phyloP scores from a whole-genome alignment of 2,113 vertebrate genomes.

The Accipiter virgatus region DNA sequence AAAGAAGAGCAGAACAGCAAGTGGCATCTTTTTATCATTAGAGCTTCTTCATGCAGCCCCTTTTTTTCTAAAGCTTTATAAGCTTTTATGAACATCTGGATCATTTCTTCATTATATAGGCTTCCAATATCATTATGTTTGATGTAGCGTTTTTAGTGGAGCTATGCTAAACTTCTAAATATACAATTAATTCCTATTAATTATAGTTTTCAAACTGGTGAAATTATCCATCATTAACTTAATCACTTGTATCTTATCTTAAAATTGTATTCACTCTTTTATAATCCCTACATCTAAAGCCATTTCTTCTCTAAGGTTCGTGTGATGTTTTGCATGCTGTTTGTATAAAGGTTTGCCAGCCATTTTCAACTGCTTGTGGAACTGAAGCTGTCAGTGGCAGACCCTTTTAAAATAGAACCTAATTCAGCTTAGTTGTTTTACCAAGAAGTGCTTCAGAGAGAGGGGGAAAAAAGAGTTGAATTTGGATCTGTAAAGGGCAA shows the following conservation, averaged over 20 bases:
- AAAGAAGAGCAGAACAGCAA: slow-evolving; percentile 74
- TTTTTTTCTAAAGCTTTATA: slow-evolving; percentile 57
- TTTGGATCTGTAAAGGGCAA: neutral
- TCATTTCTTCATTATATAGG: slow-evolving; percentile 64
- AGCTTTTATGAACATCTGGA: slow-evolving; percentile 72
- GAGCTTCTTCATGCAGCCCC: slow-evolving; percentile 52
- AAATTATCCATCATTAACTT: slow-evolving; percentile 78
- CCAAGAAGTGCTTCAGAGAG: slow-evolving; percentile 12
- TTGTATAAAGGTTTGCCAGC: slow-evolving; percentile 31
- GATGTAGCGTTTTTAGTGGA: slow-evolving; percentile 40
- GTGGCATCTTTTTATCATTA: slow-evolving; percentile 74
- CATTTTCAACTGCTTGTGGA: slow-evolving; percentile 16
- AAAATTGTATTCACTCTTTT: slow-evolving; percentile 68
- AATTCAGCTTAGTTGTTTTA: slow-evolving; percentile 13
- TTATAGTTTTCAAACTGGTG: slow-evolving; percentile 74
- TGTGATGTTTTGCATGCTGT: slow-evolving; percentile 35
- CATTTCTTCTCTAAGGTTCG: slow-evolving; percentile 10
- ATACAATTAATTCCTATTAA: slow-evolving; percentile 78
- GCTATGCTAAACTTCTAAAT: slow-evolving; percentile 67
- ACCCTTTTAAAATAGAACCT: slow-evolving; percentile 32
- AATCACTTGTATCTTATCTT: slow-evolving; percentile 73
- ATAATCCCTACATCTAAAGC: slow-evolving; percentile 64
- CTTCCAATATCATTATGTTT: slow-evolving; percentile 57
- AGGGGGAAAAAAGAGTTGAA: neutral
- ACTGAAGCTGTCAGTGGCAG: neutral